Evolutionary conservation across 35 echinoderm and acorn worm species (phyloP), one percentile per base, ranked within the genome.

Genomic region (Anneissia japonica): DNA sequence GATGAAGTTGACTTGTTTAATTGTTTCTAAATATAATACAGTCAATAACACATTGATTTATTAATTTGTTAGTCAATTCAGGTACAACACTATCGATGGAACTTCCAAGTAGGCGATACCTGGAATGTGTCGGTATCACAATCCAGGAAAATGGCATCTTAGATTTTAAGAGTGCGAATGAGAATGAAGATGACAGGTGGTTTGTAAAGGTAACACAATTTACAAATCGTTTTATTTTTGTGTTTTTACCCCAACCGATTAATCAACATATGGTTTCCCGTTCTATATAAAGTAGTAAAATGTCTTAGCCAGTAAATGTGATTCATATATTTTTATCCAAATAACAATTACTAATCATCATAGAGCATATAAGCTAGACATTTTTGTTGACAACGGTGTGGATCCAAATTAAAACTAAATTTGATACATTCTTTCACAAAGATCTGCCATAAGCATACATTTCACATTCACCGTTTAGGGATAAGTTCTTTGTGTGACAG

Each of bases 51-150:
- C n/a, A 56, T 56, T 56, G 26, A 13, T 56, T 56, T 56, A 26
- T 75, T n/a, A 9, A 9, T 30, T 75, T 75, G 6, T 7, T 37
- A 77, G 31, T 37, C 21, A 13, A 10, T 23, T 9, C 81, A 96
- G 93, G 93, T 87, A 87, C 77, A 35, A 85, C 85, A 12, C 40
- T 91, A 23, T 85, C 76, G 30, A 92, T 96, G 90, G 86, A 84
- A n/a, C 32, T 96, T 11, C 93, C 93, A n/a, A 89, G 89, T 36
- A 77, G 41, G 26, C 77, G 93, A 11, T 23, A 73, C 32, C 45
- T 96, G 31, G 72, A 89, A 30, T 96, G 92, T 88, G 93, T 92
- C 36, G 93, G 86, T 21, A 85, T 96, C 73, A 96, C 93, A 11
- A 77, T 96, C 31, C 93, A 96, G 74, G 87, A 96, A 39, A 77